Evolutionary conservation across 1,140 invertebrate genomes (phyloP).

Genomic region (Caenorhabditis elegans): WBcel235 BX284605.5:11241001-11241500

Average conservation of each 20-base stretch:
- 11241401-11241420: no score
- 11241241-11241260: background rate
- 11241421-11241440: no score
- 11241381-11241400: no score
- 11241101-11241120: background rate
- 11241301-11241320: background rate
- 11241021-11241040: background rate
- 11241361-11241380: no score
- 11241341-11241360: background rate
- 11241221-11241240: background rate
- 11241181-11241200: background rate
- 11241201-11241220: background rate
- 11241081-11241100: background rate
- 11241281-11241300: background rate
- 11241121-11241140: background rate
- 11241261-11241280: background rate
- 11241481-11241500: no score
- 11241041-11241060: constrained; percentile 17
- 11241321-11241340: background rate
- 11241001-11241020: background rate
- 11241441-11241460: no score
- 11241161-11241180: background rate
- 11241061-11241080: background rate
- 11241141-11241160: background rate
- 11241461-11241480: no score